Evolutionary conservation across 2,888 invertebrate genomes (phyloP).

Genomic region (Polietes domitor): DNA sequence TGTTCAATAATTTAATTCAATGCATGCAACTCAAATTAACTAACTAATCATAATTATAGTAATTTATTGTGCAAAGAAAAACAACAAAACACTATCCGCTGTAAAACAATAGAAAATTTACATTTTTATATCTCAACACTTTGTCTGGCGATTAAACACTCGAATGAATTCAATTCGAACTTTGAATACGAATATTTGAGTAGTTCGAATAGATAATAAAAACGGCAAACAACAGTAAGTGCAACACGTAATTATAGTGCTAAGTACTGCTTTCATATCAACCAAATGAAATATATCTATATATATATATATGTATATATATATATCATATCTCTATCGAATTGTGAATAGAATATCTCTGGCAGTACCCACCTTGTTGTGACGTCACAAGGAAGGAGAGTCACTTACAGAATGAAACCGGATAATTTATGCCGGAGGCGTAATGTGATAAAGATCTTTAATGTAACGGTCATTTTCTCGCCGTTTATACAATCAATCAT

Average conservation of each 20-base stretch:
- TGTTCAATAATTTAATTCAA: slow-evolving; percentile 36
- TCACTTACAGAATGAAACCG: slow-evolving; percentile 50
- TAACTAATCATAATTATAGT: slow-evolving; percentile 63
- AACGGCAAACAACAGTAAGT: no score
- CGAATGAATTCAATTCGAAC: not conserved
- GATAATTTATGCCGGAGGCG: slow-evolving; percentile 58
- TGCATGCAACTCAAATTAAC: slow-evolving; percentile 48
- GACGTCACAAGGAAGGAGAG: not conserved
- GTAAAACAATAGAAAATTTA: slow-evolving; percentile 50
- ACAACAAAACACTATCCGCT: slow-evolving; percentile 40
- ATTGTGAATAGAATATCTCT: no score
- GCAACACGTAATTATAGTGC: not conserved
- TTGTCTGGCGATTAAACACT: slow-evolving; percentile 47
- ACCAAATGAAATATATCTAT: not conserved
- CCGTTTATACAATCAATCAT: slow-evolving; percentile 63
- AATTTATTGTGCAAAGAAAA: slow-evolving; percentile 51
- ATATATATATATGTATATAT: not conserved
- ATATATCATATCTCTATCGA: not conserved
- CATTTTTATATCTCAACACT: slow-evolving; percentile 63
- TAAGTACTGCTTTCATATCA: slow-evolving; percentile 4
- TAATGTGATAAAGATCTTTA: slow-evolving; percentile 57
- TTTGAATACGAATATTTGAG: no score
- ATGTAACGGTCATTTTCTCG: slow-evolving; percentile 36
- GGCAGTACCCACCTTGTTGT: not conserved
- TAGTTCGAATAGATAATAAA: no score